Evolutionary conservation across 1,140 invertebrate species (phyloP).

Genomic region (Doryteuthis pealeii): DNA sequence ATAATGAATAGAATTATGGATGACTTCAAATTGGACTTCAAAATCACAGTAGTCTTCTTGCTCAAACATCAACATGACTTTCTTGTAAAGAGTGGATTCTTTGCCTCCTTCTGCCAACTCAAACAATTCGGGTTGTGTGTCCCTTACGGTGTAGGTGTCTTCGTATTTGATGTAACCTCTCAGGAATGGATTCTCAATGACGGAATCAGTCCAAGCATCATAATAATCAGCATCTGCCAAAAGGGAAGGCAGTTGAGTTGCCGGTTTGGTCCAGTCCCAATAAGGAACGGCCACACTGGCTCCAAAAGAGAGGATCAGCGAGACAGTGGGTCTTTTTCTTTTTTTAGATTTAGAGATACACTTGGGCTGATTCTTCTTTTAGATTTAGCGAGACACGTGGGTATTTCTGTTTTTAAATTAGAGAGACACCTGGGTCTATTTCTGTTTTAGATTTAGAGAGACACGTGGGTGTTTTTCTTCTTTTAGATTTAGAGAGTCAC

Average conservation of each 20-base stretch:
- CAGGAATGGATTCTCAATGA: not conserved
- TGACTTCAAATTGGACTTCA: slow-evolving; percentile 30
- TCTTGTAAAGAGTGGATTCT: slow-evolving; percentile 15
- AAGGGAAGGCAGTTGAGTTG: slow-evolving; percentile 19
- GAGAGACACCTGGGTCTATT: too few relatives aligned
- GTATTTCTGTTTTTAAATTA: too few relatives aligned
- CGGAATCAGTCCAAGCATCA: slow-evolving; percentile 17
- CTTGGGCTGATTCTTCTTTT: too few relatives aligned
- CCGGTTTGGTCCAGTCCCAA: slow-evolving; percentile 30
- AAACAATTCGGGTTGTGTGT: slow-evolving; percentile 18
- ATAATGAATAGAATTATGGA: slow-evolving; percentile 28
- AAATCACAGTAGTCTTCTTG: slow-evolving; percentile 33
- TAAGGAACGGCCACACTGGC: slow-evolving; percentile 24
- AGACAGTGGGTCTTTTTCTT: too few relatives aligned
- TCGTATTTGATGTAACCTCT: slow-evolving; percentile 11
- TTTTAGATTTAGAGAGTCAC: too few relatives aligned
- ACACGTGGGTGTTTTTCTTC: too few relatives aligned
- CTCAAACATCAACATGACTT: slow-evolving; percentile 29
- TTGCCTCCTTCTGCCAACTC: slow-evolving; percentile 15
- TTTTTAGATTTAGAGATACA: too few relatives aligned
- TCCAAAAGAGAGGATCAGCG: too few relatives aligned
- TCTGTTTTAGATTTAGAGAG: too few relatives aligned
- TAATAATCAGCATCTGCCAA: slow-evolving; percentile 19
- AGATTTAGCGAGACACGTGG: too few relatives aligned
- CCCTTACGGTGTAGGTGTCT: slow-evolving; percentile 11